Base-by-base conservation (phyloP, 2,888 invertebrate species). In the Philaethria dido region DNA sequence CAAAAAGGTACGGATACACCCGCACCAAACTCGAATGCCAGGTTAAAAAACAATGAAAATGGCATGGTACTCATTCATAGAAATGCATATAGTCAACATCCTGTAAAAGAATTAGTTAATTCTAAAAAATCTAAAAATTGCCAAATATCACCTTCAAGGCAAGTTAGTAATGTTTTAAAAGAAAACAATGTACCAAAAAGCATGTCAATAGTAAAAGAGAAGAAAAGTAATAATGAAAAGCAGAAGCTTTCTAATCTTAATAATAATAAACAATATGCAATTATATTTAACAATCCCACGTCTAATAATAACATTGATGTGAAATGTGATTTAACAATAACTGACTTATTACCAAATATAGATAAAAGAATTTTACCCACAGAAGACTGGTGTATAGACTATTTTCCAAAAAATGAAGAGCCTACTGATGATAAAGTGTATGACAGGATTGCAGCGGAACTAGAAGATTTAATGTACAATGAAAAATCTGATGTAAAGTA, bases 401-500 rank as follows among this genome's bases (percentile, higher is more conserved):
- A 86, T 73, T 86, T 89, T 67, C 92, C 93, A 16, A 87, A 86
- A 75, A 83, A 76, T 69, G 85, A 87, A 62, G 89, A 89, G 77
- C 86, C 85, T 0, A 89, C 87, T 72, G 85, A 90, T 78, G 92
- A 92, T 74, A 89, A 91, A 81, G 89, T 92, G 4, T 93, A 92
- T 85, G 92, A 93, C 71, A 80, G 91, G 63, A 93, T 93, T 78
- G 93, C 92, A 54, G 93, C 93, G 9, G 92, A 93, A 76, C 76
- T 93, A 45, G 93, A 93, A 79, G 91, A 90, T 73, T 80, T 93
- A 63, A 92, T 93, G 93, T 87, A 84, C 68, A 91, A 83, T 81
- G 88, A 89, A 62, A 89, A 88, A 74, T 79, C 85, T 57, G 74
- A 76, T 59, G 69, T 68, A 25, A 83, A 80, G 60, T 48, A 55